Percentiles rank a stretch among this genome's conserved stretches.
These are phyloP conservation scores for Urocyon cinereoargenteus DNA, from an alignment of 2,797 vertebrate genomes.

Conservation along the genomic window DNA sequence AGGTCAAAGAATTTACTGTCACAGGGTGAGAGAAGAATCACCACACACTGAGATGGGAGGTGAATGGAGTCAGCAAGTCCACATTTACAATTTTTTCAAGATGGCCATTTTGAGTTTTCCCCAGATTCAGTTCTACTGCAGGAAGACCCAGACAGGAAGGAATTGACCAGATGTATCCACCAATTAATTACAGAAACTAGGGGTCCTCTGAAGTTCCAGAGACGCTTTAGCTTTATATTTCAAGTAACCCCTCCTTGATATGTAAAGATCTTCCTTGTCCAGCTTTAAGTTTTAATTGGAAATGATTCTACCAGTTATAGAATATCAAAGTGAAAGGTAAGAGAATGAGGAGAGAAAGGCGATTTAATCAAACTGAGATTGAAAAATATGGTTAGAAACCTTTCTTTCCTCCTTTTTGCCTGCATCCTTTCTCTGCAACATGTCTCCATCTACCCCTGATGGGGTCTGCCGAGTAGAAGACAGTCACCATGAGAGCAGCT, in stretches of 20 bases:
- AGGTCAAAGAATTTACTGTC: not conserved
- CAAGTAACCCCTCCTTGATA: not conserved
- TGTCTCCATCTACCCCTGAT: not conserved
- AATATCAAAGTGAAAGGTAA: slow-evolving; percentile 18
- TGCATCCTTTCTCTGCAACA: not conserved
- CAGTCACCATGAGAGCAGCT: not conserved
- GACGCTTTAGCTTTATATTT: not conserved
- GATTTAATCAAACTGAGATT: not conserved
- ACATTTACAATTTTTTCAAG: not conserved
- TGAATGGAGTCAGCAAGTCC: not conserved
- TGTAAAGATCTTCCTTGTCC: slow-evolving; percentile 2
- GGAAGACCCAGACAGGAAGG: not conserved
- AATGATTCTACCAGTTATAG: not conserved
- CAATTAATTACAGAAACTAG: not conserved
- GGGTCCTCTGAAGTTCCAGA: not conserved
- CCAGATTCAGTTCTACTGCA: not conserved
- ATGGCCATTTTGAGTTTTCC: not conserved
- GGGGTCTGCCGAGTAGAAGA: not conserved
- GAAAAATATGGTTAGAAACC: not conserved
- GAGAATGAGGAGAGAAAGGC: not conserved
- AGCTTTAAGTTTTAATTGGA: not conserved
- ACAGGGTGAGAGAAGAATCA: not conserved
- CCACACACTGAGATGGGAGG: not conserved
- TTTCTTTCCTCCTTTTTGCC: not conserved
- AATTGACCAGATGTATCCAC: not conserved